Percentiles rank a stretch among this genome's conserved stretches.
These are phyloP conservation scores for Mus pahari DNA, from an alignment of 2,113 vertebrate genomes.

Conservation along the genomic window DNA sequence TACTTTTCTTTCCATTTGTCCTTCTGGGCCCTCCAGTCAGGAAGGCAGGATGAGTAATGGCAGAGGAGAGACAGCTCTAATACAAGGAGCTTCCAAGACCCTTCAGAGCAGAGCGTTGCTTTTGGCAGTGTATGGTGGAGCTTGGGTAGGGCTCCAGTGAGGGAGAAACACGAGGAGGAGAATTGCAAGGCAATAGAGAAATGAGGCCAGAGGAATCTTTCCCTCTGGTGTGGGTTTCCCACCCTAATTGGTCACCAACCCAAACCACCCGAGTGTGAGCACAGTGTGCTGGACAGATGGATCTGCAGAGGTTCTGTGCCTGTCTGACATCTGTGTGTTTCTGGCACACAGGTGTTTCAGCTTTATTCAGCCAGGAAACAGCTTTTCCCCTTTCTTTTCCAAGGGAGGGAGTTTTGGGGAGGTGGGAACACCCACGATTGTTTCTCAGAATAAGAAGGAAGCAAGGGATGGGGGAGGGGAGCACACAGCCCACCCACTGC, in stretches of 20 bases:
- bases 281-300: conserved; percentile 77
- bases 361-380: conserved; percentile 86
- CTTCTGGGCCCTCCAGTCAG: neutral
- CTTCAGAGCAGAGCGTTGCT: conserved; percentile 27
- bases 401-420: conserved; percentile 83
- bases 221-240: conserved; percentile 60
- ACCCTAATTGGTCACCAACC: conserved; percentile 75
- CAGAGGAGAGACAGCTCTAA: conserved; percentile 38
- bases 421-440: conserved; percentile 88
- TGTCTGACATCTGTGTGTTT: conserved; percentile 81
- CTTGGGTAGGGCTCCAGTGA: neutral
- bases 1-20: conserved; percentile 36
- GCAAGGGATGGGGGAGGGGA: conserved; percentile 79
- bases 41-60: neutral
- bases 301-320: conserved; percentile 74
- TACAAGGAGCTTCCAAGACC: neutral
- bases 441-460: conserved; percentile 87
- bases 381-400: conserved; percentile 67
- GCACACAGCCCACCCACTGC: conserved; percentile 84
- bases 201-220: conserved; percentile 65
- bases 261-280: conserved; percentile 63
- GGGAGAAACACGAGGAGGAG: conserved; percentile 73
- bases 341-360: conserved; percentile 88
- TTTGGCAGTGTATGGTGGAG: neutral
- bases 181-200: conserved; percentile 67